Evolutionary conservation across 2,113 vertebrate genomes (phyloP).

Genomic region (Chitala chitala): DNA sequence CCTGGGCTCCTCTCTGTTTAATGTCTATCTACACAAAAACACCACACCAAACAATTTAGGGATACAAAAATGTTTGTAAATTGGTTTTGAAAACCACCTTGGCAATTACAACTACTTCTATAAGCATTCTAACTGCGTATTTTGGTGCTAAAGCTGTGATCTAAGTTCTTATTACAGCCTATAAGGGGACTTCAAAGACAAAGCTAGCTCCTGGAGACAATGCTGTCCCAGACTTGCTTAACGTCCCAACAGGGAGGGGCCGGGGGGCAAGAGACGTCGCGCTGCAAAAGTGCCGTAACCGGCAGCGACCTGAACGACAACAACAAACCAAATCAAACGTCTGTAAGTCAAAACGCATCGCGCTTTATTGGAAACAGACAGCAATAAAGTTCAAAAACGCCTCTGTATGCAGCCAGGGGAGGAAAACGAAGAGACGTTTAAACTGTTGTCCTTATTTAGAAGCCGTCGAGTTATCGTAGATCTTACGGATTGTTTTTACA

Average conservation of each 20-base stretch:
- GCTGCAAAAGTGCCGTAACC: not conserved
- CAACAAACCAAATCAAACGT: not conserved
- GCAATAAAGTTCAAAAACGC: not conserved
- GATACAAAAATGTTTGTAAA: too few relatives aligned
- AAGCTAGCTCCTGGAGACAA: not conserved
- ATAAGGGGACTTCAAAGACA: too few relatives aligned
- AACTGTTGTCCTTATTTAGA: not conserved
- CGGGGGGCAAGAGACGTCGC: not conserved
- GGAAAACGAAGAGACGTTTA: not conserved
- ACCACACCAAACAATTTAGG: too few relatives aligned
- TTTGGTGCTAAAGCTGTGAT: not conserved
- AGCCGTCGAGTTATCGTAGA: not conserved
- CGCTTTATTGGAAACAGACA: slow-evolving; percentile 17
- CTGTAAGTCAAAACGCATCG: not conserved
- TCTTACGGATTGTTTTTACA: not conserved
- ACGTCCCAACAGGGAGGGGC: not conserved
- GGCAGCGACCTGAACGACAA: not conserved
- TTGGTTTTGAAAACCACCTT: too few relatives aligned
- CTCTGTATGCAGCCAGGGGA: not conserved
- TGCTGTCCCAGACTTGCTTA: not conserved
- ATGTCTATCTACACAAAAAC: too few relatives aligned
- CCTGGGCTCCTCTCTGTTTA: too few relatives aligned
- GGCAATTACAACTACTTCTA: too few relatives aligned
- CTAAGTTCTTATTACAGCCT: too few relatives aligned
- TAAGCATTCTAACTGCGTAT: too few relatives aligned